These are phyloP conservation scores for Zygogramma bicolorata DNA, from an alignment of 2,888 invertebrate species.

Conservation along the genomic window DNA sequence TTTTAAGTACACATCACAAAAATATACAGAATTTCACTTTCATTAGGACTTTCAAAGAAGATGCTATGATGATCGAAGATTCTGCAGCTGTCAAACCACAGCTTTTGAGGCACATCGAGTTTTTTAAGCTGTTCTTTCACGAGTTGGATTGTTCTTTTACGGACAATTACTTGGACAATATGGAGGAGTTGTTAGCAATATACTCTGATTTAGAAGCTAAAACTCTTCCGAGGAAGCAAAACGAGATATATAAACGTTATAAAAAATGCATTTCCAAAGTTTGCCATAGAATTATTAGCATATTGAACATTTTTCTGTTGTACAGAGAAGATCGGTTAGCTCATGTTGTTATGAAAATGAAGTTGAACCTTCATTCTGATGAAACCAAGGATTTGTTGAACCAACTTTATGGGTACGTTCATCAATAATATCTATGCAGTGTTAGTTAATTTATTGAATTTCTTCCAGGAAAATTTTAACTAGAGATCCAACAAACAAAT, in stretches of 20 bases:
- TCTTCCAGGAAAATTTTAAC: slow-evolving; percentile 52
- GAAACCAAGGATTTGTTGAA: slow-evolving; percentile 51
- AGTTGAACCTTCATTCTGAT: slow-evolving; percentile 38
- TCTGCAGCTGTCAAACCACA: slow-evolving; percentile 42
- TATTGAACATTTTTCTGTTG: slow-evolving; percentile 50
- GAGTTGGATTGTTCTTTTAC: slow-evolving; percentile 43
- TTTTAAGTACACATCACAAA: no score
- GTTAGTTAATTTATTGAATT: not conserved
- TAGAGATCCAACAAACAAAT: slow-evolving; percentile 43
- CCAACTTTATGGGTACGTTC: slow-evolving; percentile 52
- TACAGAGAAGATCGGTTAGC: slow-evolving; percentile 49
- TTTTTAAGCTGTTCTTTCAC: slow-evolving; percentile 49
- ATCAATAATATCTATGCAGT: not conserved
- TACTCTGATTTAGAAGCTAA: slow-evolving; percentile 52
- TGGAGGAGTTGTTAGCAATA: slow-evolving; percentile 54
- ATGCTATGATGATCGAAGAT: slow-evolving; percentile 46
- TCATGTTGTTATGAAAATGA: slow-evolving; percentile 56
- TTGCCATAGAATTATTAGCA: slow-evolving; percentile 44
- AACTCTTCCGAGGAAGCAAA: slow-evolving; percentile 42
- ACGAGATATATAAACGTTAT: slow-evolving; percentile 37
- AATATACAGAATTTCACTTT: not conserved
- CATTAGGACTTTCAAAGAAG: slow-evolving; percentile 47
- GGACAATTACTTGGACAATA: slow-evolving; percentile 52
- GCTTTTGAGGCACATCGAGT: slow-evolving; percentile 48
- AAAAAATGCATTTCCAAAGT: slow-evolving; percentile 36